Base-by-base conservation (phyloP, 1,140 invertebrate species). In the Hylaeus anthracinus region DNA sequence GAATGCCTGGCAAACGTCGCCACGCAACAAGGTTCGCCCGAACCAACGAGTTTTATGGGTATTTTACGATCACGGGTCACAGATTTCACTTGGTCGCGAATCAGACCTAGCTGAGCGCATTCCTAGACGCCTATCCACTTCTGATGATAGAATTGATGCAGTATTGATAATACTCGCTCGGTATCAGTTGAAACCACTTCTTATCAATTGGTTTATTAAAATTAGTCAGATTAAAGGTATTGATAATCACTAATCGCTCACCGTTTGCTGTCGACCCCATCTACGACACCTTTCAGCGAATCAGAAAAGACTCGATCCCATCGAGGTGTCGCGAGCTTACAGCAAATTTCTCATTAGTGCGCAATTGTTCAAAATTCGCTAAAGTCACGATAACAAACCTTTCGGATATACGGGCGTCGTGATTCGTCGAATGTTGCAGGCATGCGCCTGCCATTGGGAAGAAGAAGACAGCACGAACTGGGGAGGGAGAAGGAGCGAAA, bases 361-460 rank as follows among this genome's bases (percentile, higher is more conserved):
- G 53, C 55, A 55, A 66, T 53, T 63, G 55, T 45, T 37, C 3
- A 10, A 43, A 67, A 60, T 66, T 39, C 61, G 58, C 37, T n/a
- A 4, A 72, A 51, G 12, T 26, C 5, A 55, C 14, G 43, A 65
- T 12, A 64, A 66, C 15, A 53, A 86, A 75, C 70, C 71, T 70
- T 43, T 8, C 66, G 41, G 51, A 64, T 41, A 48, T 8, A 12
- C 10, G 71, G 71, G 72, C 84, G 79, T 65, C 51, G 81, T 71
- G 81, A 82, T 85, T 87, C 85, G 85, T 85, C 72, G 79, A 71
- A 81, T 77, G 83, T 88, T 72, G 72, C 82, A 89, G 82, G 83
- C 89, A 90, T 90, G 89, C 89, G 89, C 89, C 79, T 55, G 81
- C 61, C 72, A 79, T 74, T 82, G 75, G 64, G 55, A 26, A 56